phyloP scores from a whole-genome alignment of 2,888 invertebrate genomes.

The Apodemia zela region DNA sequence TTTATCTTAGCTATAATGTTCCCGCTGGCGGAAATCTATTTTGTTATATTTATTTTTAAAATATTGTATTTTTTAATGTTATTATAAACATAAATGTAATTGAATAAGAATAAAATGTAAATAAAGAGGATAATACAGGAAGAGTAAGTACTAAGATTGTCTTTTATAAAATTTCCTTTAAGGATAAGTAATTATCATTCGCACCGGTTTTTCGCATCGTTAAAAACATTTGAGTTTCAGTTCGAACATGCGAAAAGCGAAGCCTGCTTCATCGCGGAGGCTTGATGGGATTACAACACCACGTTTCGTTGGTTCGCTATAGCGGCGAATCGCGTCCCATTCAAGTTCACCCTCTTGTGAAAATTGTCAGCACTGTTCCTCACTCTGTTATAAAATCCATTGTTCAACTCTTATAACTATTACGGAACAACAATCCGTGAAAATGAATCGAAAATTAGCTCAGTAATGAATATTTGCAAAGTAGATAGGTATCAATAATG shows the following conservation, averaged over 20 bases:
- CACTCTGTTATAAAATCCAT: constrained; percentile 68
- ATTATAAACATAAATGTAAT: no score
- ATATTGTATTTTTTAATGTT: no score
- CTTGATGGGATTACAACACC: constrained; percentile 85
- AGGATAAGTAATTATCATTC: constrained; percentile 14
- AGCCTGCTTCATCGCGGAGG: constrained; percentile 40
- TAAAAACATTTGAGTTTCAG: constrained; percentile 52
- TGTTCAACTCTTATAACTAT: constrained; percentile 76
- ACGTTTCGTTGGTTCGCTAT: constrained; percentile 84
- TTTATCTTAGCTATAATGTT: no score
- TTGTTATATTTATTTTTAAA: no score
- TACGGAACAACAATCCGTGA: constrained; percentile 70
- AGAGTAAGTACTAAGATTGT: neutral
- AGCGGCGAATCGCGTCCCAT: constrained; percentile 57
- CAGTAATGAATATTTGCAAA: constrained; percentile 38
- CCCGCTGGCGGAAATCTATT: no score
- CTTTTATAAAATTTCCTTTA: neutral
- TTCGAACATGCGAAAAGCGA: constrained; percentile 39
- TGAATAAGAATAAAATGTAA: no score
- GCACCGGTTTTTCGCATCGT: constrained; percentile 65
- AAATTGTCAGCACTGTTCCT: constrained; percentile 72
- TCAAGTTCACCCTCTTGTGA: constrained; percentile 67
- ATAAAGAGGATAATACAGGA: no score
- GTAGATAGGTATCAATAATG: constrained; percentile 20
- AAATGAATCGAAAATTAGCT: constrained; percentile 45